These are phyloP conservation scores for Coturnix japonica DNA, from an alignment of 2,113 vertebrate species.

Conservation along the genomic window DNA sequence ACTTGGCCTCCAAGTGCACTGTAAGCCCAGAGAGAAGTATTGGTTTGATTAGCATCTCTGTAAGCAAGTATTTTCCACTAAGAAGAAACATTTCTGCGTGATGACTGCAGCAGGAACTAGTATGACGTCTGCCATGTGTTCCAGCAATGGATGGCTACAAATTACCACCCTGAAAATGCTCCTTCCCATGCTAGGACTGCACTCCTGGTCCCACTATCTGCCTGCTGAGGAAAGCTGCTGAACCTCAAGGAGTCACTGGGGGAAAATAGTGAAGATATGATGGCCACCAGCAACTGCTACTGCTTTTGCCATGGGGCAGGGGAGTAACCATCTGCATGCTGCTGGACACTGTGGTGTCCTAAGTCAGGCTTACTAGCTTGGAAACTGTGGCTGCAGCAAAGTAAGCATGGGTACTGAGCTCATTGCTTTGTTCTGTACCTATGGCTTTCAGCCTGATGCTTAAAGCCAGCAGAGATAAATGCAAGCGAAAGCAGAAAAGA, in stretches of 20 bases:
- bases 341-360: background rate
- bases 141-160: background rate
- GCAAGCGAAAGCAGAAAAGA: background rate
- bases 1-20: background rate
- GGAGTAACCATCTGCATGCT: background rate
- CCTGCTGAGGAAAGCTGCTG: background rate
- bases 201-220: background rate
- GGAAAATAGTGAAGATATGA: background rate
- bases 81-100: background rate
- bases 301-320: background rate
- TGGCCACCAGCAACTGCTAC: background rate
- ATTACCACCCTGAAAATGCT: background rate
- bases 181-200: background rate
- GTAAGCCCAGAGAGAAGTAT: background rate
- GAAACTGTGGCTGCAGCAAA: background rate
- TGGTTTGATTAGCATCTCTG: slow-evolving; percentile 21
- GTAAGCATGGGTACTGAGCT: background rate
- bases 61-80: slow-evolving; percentile 40
- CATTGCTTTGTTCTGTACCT: background rate
- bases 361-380: fast-evolving
- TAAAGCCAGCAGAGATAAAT: background rate
- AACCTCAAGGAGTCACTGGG: background rate
- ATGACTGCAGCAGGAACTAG: background rate
- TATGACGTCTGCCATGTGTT: background rate
- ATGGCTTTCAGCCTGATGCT: background rate